Percentiles rank a stretch among this genome's conserved stretches.
phyloP scores from a whole-genome alignment of 2,797 vertebrate species.

The Halcyon badia region DNA sequence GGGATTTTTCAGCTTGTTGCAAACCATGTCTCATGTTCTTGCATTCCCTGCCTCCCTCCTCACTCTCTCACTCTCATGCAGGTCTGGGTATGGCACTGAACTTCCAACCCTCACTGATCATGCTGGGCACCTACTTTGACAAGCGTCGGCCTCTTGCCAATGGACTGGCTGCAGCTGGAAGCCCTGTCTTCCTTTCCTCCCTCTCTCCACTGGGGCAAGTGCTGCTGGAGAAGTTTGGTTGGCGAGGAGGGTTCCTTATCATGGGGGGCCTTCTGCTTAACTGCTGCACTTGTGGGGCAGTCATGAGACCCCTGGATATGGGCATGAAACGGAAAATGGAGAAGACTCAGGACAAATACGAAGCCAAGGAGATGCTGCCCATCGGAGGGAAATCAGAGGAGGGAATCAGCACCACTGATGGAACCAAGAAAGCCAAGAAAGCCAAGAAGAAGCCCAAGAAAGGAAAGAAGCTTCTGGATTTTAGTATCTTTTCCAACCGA shows the following conservation, averaged over 20 bases:
- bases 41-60: not conserved
- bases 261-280: constrained; percentile 86
- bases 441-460: constrained; percentile 68
- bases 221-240: constrained; percentile 83
- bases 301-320: constrained; percentile 83
- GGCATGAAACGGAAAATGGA: constrained; percentile 55
- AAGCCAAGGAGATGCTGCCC: constrained; percentile 82
- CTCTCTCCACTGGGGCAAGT: constrained; percentile 85
- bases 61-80: constrained; percentile 11
- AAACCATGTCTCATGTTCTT: not conserved
- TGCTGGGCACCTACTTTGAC: constrained; percentile 86
- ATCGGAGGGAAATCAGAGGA: constrained; percentile 35
- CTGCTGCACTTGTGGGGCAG: constrained; percentile 85
- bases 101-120: constrained; percentile 87
- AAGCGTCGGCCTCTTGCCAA: constrained; percentile 86
- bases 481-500: constrained; percentile 81
- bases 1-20: not conserved
- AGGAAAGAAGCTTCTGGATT: constrained; percentile 83
- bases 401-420: constrained; percentile 24
- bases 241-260: constrained; percentile 87
- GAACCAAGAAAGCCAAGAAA: constrained; percentile 59
- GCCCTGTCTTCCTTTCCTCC: constrained; percentile 84
- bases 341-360: constrained; percentile 66
- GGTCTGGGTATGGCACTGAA: constrained; percentile 86
- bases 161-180: constrained; percentile 86